Conservation (phyloP, 2,113 vertebrate genomes). For the Calypte anna region DNA sequence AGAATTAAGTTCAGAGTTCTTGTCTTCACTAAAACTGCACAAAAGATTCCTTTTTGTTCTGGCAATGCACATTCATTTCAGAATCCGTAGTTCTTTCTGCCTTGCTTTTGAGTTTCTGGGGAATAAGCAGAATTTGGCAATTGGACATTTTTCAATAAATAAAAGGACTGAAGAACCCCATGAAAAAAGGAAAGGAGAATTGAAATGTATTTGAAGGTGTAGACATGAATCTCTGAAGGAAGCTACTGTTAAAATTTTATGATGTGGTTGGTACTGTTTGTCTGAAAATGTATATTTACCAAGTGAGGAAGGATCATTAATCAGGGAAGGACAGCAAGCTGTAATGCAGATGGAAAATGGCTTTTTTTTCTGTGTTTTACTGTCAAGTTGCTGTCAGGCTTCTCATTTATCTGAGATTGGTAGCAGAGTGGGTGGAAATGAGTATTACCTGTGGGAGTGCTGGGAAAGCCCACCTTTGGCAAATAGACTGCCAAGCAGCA, state of each 20-base stretch:
- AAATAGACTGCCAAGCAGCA: background rate
- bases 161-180: background rate
- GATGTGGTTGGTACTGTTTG: background rate
- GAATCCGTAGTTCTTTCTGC: background rate
- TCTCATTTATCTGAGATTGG: background rate
- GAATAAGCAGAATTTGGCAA: background rate
- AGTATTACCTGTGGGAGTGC: background rate
- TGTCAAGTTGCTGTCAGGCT: background rate
- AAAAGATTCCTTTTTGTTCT: background rate
- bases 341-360: background rate
- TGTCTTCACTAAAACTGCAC: background rate
- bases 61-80: background rate
- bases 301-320: background rate
- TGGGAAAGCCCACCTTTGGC: background rate
- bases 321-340: background rate
- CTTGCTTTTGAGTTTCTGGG: background rate
- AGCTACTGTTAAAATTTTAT: background rate
- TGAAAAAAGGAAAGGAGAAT: background rate
- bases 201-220: background rate
- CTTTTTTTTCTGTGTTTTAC: background rate
- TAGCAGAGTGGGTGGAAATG: background rate
- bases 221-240: background rate
- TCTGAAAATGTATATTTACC: background rate
- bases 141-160: background rate
- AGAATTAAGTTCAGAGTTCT: background rate